These are phyloP conservation scores for Urosaurus nigricauda DNA, from an alignment of 2,797 vertebrate species.

Conservation along the genomic window DNA sequence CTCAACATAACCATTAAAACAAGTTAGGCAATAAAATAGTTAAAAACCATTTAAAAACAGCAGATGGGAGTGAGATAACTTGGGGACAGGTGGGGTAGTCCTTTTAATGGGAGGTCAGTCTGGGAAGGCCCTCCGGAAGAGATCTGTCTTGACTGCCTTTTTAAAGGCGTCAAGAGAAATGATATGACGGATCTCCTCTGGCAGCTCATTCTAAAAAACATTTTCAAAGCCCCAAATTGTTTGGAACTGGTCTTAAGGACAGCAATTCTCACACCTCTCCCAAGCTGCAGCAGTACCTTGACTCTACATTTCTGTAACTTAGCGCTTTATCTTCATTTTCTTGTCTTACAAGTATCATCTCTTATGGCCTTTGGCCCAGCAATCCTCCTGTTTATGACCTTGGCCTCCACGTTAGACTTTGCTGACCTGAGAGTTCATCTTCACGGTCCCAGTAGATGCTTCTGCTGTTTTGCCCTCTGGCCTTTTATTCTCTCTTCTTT, in stretches of 20 bases:
- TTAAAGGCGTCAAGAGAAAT: no score
- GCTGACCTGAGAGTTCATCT: not conserved
- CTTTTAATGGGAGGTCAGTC: no score
- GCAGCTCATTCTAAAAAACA: no score
- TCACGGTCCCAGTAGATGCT: not conserved
- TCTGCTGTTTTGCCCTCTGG: not conserved
- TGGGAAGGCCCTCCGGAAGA: no score
- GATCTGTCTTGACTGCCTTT: no score
- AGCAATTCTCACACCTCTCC: not conserved
- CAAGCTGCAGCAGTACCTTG: not conserved
- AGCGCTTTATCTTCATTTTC: not conserved
- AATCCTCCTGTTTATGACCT: not conserved
- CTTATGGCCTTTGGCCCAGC: not conserved
- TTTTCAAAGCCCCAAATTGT: slow-evolving; percentile 8
- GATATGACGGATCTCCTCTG: no score
- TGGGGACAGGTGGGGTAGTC: no score
- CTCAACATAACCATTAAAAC: no score
- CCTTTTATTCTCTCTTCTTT: not conserved
- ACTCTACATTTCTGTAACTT: not conserved
- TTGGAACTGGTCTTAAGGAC: not conserved
- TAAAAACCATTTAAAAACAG: no score
- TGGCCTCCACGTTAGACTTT: not conserved
- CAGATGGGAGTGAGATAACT: no score
- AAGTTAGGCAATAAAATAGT: no score
- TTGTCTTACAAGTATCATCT: not conserved